Evolutionary conservation across 2,888 invertebrate genomes (phyloP).

Genomic region (Ophioninae sp.): DNA sequence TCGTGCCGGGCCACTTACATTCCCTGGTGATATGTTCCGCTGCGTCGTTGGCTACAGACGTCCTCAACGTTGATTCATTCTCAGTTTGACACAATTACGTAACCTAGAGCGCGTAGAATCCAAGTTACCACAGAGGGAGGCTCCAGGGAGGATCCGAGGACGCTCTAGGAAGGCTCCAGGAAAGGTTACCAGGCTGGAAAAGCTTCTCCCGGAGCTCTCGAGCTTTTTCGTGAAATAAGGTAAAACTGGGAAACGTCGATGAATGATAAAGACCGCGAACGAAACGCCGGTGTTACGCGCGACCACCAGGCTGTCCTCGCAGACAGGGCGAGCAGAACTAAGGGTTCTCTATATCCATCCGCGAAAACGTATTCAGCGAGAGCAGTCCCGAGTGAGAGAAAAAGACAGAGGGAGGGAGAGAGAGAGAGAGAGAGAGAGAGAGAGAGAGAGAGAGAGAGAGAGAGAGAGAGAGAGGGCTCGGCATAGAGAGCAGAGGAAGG

Average conservation of each 20-base stretch:
- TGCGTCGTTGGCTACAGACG: conserved; percentile 1
- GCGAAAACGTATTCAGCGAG: conserved; percentile 71
- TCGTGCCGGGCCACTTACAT: conserved; percentile 56
- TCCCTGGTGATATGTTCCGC: conserved; percentile 23
- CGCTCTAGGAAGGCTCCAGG: background rate
- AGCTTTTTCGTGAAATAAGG: background rate
- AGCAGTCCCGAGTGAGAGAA: conserved; percentile 34
- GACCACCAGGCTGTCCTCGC: conserved; percentile 74
- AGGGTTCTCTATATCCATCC: conserved; percentile 79
- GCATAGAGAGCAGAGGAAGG: conserved; percentile 78
- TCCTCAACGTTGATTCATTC: background rate
- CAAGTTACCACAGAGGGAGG: no score
- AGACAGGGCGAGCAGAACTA: conserved; percentile 80
- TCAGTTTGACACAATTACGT: background rate
- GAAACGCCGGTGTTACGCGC: conserved; percentile 32
- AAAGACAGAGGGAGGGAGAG: conserved; percentile 29
- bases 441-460: conserved; percentile 33
- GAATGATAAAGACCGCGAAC: conserved; percentile 34
- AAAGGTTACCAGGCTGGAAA: background rate
- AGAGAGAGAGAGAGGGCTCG: conserved; percentile 70
- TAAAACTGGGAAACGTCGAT: background rate
- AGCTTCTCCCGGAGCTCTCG: background rate
- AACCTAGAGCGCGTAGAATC: background rate
- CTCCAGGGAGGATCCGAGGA: no score
- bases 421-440: conserved; percentile 39